phyloP scores from a whole-genome alignment of 2,113 vertebrate genomes.

The Geococcyx californianus region DNA sequence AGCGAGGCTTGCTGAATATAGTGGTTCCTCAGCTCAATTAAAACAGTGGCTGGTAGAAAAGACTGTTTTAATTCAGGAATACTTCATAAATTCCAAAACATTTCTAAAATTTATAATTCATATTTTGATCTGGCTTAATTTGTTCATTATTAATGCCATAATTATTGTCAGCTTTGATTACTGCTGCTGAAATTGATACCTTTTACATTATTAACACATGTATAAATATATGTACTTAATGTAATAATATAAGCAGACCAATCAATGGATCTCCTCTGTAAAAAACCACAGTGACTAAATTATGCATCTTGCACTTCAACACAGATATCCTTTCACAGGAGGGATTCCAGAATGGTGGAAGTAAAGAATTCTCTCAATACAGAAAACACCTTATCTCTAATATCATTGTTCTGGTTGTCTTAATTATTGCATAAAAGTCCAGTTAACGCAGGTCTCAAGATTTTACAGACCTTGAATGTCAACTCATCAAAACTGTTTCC shows the following conservation, averaged over 20 bases:
- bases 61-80: not conserved
- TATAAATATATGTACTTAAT: not conserved
- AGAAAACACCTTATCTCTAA: not conserved
- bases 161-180: not conserved
- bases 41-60: not conserved
- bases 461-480: not conserved
- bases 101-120: not conserved
- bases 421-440: not conserved
- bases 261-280: not conserved
- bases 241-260: not conserved
- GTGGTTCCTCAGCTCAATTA: not conserved
- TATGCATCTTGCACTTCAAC: not conserved
- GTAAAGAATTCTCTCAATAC: not conserved
- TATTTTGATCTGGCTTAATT: not conserved
- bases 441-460: not conserved
- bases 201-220: not conserved
- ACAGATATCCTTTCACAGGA: not conserved
- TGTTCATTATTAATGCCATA: not conserved
- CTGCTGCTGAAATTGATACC: not conserved
- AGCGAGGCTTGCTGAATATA: not conserved
- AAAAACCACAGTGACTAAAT: not conserved
- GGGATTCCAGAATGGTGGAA: not conserved
- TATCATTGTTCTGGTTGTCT: not conserved
- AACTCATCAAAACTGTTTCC: not conserved
- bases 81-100: not conserved